Conservation (phyloP, 2,113 vertebrate species). For the Prunella himalayana region DNA sequence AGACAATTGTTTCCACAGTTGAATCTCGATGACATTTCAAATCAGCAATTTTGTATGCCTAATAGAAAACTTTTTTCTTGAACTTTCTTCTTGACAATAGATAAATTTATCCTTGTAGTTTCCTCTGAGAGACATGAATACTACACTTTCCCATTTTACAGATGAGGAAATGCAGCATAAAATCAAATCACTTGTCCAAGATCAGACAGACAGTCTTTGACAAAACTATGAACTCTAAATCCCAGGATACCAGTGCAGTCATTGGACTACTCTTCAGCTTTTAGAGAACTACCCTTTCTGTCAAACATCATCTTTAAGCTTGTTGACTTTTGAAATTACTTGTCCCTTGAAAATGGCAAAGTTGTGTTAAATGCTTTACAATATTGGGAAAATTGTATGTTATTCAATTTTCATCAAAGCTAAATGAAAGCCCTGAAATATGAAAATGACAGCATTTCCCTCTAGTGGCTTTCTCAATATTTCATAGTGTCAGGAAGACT, state of each 20-base stretch:
- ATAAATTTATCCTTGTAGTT: neutral
- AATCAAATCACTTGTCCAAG: neutral
- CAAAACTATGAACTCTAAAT: neutral
- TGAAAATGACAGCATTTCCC: constrained; percentile 44
- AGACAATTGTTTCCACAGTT: neutral
- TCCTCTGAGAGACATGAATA: neutral
- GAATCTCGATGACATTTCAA: neutral
- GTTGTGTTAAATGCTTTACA: neutral
- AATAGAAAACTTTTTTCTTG: neutral
- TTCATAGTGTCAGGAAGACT: neutral
- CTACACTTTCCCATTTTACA: neutral
- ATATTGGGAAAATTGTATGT: neutral
- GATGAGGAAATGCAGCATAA: neutral
- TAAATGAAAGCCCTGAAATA: constrained; percentile 25
- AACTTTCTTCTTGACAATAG: neutral
- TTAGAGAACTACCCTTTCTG: neutral
- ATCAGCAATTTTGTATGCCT: neutral
- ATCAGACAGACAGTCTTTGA: neutral
- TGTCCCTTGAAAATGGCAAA: constrained; percentile 1
- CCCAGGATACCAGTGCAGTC: neutral
- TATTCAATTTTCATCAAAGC: neutral
- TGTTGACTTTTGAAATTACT: constrained; percentile 38
- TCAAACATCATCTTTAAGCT: constrained; percentile 13
- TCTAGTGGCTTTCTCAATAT: neutral
- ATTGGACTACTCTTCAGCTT: neutral